Evolutionary conservation across 2,888 invertebrate species (phyloP).

Genomic region (Strigamia crassipes): DNA sequence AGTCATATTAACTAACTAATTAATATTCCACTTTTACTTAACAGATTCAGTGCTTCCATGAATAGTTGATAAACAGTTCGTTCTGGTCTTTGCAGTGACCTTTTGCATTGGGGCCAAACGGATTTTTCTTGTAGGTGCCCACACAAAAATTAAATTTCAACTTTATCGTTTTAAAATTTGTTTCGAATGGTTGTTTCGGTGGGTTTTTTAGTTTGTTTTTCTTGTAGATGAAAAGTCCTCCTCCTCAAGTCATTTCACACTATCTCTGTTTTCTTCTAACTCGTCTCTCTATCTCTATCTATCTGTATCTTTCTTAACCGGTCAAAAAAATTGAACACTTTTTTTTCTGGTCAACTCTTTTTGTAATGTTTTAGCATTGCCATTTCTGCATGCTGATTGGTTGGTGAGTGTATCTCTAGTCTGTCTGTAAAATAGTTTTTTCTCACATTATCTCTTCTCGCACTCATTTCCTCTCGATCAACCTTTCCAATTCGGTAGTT

Average conservation of each 20-base stretch:
- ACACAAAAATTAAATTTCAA: neutral
- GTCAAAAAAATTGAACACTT: neutral
- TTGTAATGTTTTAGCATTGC: constrained; percentile 20
- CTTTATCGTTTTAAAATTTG: neutral
- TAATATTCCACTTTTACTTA: constrained; percentile 42
- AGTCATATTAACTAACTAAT: constrained; percentile 12
- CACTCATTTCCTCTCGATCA: constrained; percentile 6
- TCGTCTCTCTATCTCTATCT: neutral
- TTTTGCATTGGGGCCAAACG: constrained; percentile 19
- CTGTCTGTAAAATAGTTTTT: constrained; percentile 39
- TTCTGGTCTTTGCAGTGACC: constrained; percentile 17
- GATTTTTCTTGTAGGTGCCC: constrained; percentile 36
- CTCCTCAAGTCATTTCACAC: constrained; percentile 10
- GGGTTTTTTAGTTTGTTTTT: neutral
- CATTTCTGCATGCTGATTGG: constrained; percentile 16
- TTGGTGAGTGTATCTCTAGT: constrained; percentile 45
- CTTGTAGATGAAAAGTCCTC: constrained; percentile 16
- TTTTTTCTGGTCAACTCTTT: constrained; percentile 2
- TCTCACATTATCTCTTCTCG: constrained; percentile 20
- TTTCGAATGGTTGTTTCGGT: neutral
- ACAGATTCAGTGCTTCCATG: constrained; percentile 48
- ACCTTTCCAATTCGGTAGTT: neutral
- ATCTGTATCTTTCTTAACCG: neutral
- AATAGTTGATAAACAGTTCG: constrained; percentile 30
- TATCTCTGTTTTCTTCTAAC: neutral